Conservation (phyloP, 2,888 invertebrate species). For the Encarsia formosa region DNA sequence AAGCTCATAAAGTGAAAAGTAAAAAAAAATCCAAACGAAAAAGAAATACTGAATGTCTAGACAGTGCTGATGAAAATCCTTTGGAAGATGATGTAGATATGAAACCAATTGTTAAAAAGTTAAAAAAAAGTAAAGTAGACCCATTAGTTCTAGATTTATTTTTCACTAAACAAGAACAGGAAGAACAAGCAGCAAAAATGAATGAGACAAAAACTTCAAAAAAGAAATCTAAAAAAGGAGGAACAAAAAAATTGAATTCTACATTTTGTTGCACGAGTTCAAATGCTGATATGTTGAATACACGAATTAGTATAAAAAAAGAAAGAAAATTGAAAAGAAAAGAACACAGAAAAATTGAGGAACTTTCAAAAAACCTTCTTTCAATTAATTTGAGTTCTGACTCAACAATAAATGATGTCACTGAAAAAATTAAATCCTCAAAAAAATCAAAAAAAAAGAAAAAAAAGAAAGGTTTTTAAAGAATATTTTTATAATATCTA, state of each 20-base stretch:
- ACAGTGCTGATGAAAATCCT: neutral
- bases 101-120: constrained; percentile 10
- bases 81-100: constrained; percentile 5
- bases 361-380: constrained; percentile 16
- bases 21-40: constrained; percentile 24
- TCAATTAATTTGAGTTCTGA: constrained; percentile 8
- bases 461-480: no score
- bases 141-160: neutral
- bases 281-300: constrained; percentile 6
- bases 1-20: neutral
- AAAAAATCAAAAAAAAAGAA: no score
- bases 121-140: constrained; percentile 3
- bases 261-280: no score
- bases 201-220: no score
- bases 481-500: no score
- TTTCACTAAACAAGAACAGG: no score
- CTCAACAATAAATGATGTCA: neutral
- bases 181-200: neutral
- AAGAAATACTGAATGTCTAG: neutral
- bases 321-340: constrained; percentile 6
- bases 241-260: no score
- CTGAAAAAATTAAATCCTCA: neutral
- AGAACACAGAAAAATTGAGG: constrained; percentile 16
- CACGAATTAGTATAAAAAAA: constrained; percentile 18
- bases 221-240: no score